Percentiles rank a stretch among this genome's conserved stretches.
Conservation (phyloP, 2,113 vertebrate species). For the Pogonocichla stellata region DNA sequence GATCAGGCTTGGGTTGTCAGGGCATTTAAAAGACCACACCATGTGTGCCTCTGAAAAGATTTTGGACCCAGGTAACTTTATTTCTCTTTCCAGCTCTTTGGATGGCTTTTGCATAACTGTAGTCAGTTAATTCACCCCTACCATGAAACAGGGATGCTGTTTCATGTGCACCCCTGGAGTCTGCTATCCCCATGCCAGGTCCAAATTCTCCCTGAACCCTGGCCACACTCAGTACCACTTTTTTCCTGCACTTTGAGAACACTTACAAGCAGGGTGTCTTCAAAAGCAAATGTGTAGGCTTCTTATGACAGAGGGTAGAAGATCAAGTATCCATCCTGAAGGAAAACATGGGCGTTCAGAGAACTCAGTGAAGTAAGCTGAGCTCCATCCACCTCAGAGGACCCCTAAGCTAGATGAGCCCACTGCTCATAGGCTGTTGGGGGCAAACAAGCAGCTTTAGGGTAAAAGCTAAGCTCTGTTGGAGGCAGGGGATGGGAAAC, state of each 20-base stretch:
- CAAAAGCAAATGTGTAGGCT: neutral
- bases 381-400: neutral
- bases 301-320: neutral
- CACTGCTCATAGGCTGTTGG: neutral
- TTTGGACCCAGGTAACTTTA: neutral
- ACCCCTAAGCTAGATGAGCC: neutral
- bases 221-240: neutral
- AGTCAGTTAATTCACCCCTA: neutral
- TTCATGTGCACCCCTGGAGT: neutral
- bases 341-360: neutral
- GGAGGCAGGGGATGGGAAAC: neutral
- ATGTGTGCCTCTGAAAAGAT: neutral
- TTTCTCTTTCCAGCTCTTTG: neutral
- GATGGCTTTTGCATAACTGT: neutral
- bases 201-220: neutral
- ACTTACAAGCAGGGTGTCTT: neutral
- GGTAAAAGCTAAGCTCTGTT: neutral
- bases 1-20: neutral
- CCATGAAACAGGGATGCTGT: neutral
- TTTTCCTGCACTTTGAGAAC: neutral
- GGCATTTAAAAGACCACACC: neutral
- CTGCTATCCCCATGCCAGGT: fast-evolving
- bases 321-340: neutral
- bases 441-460: neutral
- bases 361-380: neutral